These are phyloP conservation scores for Cacoxenus indagator DNA, from an alignment of 2,888 invertebrate genomes.

Conservation along the genomic window DNA sequence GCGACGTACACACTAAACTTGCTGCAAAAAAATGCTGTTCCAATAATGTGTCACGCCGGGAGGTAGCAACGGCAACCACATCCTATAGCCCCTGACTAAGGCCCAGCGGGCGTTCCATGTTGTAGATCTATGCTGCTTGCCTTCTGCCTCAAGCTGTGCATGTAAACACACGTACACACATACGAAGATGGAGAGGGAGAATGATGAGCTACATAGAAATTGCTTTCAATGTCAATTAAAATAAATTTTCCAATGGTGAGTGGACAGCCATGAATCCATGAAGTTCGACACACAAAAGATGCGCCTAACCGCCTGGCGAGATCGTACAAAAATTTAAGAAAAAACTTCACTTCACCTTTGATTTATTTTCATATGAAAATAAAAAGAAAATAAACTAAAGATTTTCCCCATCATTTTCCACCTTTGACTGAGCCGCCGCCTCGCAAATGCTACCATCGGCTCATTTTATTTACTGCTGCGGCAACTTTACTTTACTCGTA, in stretches of 20 bases:
- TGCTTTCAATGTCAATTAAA: slow-evolving; percentile 63
- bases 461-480: neutral
- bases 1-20: neutral
- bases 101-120: slow-evolving; percentile 2
- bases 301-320: neutral
- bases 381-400: too few relatives aligned
- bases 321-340: neutral
- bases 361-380: slow-evolving; percentile 27
- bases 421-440: slow-evolving; percentile 39
- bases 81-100: neutral
- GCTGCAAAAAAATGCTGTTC: neutral
- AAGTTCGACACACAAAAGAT: neutral
- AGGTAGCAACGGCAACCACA: slow-evolving; percentile 26
- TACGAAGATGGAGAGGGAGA: slow-evolving; percentile 16
- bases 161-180: neutral
- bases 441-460: too few relatives aligned
- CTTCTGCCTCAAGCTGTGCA: slow-evolving; percentile 3
- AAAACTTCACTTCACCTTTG: slow-evolving; percentile 3
- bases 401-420: slow-evolving; percentile 22
- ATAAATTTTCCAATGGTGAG: slow-evolving; percentile 35
- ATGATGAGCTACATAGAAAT: slow-evolving; percentile 54
- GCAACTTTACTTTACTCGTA: neutral
- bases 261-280: slow-evolving; percentile 28
- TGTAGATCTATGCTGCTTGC: neutral
- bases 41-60: slow-evolving; percentile 19